Evolutionary conservation across 2,113 vertebrate species (phyloP).

Genomic region (Sprattus sprattus): DNA sequence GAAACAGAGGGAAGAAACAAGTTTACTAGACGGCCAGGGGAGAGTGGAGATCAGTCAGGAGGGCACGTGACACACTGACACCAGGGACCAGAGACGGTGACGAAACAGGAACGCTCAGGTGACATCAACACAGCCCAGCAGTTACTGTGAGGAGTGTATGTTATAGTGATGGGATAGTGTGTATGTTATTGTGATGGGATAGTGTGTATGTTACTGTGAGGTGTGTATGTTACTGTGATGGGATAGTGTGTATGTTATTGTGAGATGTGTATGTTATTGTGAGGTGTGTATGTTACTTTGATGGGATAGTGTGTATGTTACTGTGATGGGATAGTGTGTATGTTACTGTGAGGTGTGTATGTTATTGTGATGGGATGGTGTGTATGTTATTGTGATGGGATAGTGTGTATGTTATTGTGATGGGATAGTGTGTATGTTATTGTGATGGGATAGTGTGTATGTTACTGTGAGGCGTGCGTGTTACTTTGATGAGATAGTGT

Average conservation of each 20-base stretch:
- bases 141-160: not conserved
- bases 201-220: too few relatives aligned
- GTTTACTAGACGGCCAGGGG: constrained; percentile 53
- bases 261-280: too few relatives aligned
- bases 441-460: not conserved
- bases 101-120: not conserved
- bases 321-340: not conserved
- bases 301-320: not conserved
- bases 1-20: constrained; percentile 56
- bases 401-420: not conserved
- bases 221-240: too few relatives aligned
- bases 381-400: too few relatives aligned
- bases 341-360: not conserved
- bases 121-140: not conserved
- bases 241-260: not conserved
- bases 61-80: not conserved
- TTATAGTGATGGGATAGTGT: not conserved
- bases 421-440: too few relatives aligned
- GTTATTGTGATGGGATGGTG: too few relatives aligned
- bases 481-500: too few relatives aligned
- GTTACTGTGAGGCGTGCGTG: too few relatives aligned
- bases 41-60: not conserved
- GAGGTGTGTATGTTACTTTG: not conserved
- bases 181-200: not conserved
- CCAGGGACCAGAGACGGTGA: not conserved